A percentile compares a stretch with the other conserved stretches of the same genome.
Evolutionary conservation across 1,140 invertebrate genomes (phyloP).

Genomic region (Bombus sibiricus): DNA sequence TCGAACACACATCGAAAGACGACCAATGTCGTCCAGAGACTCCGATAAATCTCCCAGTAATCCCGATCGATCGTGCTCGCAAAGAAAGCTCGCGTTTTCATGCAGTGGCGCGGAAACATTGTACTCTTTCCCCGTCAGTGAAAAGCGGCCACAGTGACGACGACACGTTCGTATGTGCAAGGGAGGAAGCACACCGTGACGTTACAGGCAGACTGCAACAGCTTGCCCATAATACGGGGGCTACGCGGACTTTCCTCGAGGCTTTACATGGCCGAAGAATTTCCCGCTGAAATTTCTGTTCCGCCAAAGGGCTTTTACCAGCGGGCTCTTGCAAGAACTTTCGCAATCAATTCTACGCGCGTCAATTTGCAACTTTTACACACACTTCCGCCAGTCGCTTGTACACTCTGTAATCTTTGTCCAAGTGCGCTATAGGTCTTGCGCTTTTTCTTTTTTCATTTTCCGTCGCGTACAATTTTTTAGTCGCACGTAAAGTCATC

Average conservation of each 20-base stretch:
- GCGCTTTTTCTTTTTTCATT: neutral
- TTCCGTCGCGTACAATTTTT: neutral
- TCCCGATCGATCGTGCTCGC: constrained; percentile 62
- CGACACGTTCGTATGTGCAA: constrained; percentile 18
- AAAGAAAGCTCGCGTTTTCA: constrained; percentile 62
- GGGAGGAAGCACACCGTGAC: neutral
- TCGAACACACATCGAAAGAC: constrained; percentile 47
- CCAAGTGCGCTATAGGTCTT: neutral
- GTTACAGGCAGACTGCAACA: constrained; percentile 24
- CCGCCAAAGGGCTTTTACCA: neutral
- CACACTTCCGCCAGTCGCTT: neutral
- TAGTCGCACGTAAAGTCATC: neutral
- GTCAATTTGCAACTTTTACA: constrained; percentile 35
- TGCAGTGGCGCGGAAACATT: constrained; percentile 61
- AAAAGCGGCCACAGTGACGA: constrained; percentile 37
- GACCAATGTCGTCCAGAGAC: constrained; percentile 26
- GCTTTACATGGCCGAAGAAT: constrained; percentile 19
- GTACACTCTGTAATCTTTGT: neutral
- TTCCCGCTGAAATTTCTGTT: neutral
- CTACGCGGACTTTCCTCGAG: neutral
- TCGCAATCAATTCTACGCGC: constrained; percentile 25
- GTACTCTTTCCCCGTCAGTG: constrained; percentile 56
- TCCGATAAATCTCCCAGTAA: constrained; percentile 62
- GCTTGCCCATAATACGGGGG: constrained; percentile 37
- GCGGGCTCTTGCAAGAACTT: neutral